Conservation (phyloP, 2,113 vertebrate species). For the Percina caprodes region DNA sequence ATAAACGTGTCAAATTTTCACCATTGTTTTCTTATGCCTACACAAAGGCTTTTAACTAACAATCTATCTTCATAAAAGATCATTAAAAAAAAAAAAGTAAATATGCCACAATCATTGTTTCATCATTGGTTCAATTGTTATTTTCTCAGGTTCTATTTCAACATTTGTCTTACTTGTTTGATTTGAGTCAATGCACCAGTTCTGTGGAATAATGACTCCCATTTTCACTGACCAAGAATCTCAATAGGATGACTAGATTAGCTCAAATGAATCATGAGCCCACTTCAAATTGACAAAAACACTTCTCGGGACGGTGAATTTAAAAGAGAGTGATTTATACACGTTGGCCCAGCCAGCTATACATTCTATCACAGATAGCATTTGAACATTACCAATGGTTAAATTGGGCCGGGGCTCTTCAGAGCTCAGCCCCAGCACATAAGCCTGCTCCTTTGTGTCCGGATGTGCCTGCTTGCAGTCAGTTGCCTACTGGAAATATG, state of each 20-base stretch:
- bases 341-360: background rate
- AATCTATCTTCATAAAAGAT: constrained; percentile 1
- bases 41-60: background rate
- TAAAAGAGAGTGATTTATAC: constrained; percentile 51
- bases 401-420: too few species aligned
- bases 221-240: constrained; percentile 27
- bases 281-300: constrained; percentile 60
- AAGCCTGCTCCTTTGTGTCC: too few species aligned
- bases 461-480: too few species aligned
- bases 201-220: constrained; percentile 40
- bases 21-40: background rate
- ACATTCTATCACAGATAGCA: constrained; percentile 26
- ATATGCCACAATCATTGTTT: constrained; percentile 8
- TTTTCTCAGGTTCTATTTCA: background rate
- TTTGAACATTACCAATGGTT: background rate
- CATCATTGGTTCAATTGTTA: too few species aligned
- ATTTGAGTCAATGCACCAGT: constrained; percentile 14
- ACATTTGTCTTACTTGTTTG: background rate
- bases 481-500: too few species aligned
- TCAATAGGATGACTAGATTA: constrained; percentile 54
- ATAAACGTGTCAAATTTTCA: background rate
- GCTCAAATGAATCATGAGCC: constrained; percentile 59
- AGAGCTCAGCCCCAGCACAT: too few species aligned
- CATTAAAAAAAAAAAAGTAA: constrained; percentile 19
- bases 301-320: constrained; percentile 33